Evolutionary conservation across 2,797 vertebrate species (phyloP).

Genomic region (Sebastes matsubarae): DNA sequence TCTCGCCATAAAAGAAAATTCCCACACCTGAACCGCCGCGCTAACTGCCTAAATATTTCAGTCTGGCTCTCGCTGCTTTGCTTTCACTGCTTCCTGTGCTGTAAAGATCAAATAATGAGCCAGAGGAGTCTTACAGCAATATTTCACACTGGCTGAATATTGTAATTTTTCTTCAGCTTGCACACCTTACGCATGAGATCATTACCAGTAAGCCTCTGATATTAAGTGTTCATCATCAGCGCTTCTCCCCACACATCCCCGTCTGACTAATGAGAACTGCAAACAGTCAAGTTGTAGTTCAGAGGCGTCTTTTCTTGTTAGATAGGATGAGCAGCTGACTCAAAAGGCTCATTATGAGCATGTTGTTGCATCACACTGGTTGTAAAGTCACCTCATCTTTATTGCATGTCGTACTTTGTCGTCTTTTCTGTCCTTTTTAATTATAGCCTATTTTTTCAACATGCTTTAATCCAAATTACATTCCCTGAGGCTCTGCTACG

Average conservation of each 20-base stretch:
- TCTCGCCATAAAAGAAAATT: conserved; percentile 29
- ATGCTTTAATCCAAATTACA: background rate
- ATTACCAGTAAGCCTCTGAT: conserved; percentile 27
- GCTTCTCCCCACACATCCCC: background rate
- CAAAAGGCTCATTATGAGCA: background rate
- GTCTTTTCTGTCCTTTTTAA: background rate
- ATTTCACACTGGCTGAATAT: conserved; percentile 31
- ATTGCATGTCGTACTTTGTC: background rate
- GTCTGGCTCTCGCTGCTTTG: conserved; percentile 9
- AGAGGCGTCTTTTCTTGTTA: background rate
- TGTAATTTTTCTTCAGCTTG: conserved; percentile 11
- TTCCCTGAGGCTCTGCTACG: background rate
- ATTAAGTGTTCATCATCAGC: conserved; percentile 21
- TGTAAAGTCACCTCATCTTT: background rate
- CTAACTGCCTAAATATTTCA: conserved; percentile 43
- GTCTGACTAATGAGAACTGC: conserved; percentile 29
- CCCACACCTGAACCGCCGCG: conserved; percentile 35
- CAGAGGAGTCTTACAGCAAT: conserved; percentile 14
- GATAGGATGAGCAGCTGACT: conserved; percentile 8
- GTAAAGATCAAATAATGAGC: conserved; percentile 54
- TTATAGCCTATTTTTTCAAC: background rate
- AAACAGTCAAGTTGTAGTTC: conserved; percentile 7
- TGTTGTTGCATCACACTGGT: background rate
- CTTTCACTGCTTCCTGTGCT: conserved; percentile 14
- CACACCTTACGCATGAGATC: conserved; percentile 26